Base-by-base conservation (phyloP, 2,113 vertebrate species). In the Gila orcuttii region DNA sequence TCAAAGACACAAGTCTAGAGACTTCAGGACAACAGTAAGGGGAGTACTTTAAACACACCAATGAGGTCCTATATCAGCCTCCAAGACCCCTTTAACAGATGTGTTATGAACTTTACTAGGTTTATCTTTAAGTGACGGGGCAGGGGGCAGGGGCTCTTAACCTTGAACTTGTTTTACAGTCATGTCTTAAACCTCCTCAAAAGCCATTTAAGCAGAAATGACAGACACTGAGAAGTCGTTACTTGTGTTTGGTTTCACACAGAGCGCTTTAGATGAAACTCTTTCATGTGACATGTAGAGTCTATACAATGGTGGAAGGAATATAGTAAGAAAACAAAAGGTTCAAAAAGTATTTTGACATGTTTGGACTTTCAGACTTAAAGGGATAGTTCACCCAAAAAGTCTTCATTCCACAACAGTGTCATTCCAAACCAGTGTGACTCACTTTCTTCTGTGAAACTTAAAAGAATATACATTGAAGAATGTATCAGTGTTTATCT, bases 71-170 rank as follows among this genome's bases (percentile, higher is more conserved):
- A 84, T 75, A 76, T 59, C 80, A 80, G 86, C 82, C 73, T 75
- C 75, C 77, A 45, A 71, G 59, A 79, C 82, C 86, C 85, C 86
- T 66, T 91, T 93, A 77, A 50, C 75, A 92, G 90, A 93, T 91
- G 90, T 93, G 92, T 93, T 79, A 59, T 79, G 77, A 79, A 79
- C 77, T 77, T 77, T 77, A 55, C 75, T 77, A 66, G 47, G 75
- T 74, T 42, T 82, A 77, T 87, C 89, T 90, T 90, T 85, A 89
- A 88, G 80, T 52, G 64, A 36, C 5, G 28, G 68, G 68, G 33
- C 71, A 79, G 50, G 62, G 86, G 74, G 12, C 55, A 57, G 55
- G 19, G 55, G 19, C 55, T 57, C 55, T 23, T 75, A 60, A 60
- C 62, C 62, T 62, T 52, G 42, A 50, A 84, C 45, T 23, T 83